Evolutionary conservation across 2,797 vertebrate genomes (phyloP).

Genomic region (Ammospiza maritima): DNA sequence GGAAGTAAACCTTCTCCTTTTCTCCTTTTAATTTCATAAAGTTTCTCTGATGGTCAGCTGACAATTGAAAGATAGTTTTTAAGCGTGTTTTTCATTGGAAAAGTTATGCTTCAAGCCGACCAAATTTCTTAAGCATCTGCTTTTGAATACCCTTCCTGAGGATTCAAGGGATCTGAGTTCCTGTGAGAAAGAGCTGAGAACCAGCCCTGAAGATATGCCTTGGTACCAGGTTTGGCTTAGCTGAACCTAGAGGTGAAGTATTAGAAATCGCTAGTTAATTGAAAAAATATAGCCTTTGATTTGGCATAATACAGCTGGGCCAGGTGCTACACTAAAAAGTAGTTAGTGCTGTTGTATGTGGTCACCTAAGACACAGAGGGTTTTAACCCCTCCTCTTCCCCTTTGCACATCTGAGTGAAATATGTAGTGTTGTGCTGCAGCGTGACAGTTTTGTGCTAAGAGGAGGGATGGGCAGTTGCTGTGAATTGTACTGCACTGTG

Average conservation of each 20-base stretch:
- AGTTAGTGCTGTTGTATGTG: neutral
- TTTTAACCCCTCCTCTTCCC: neutral
- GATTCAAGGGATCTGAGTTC: neutral
- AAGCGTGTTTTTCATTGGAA: neutral
- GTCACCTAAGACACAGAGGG: neutral
- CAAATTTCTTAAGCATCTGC: neutral
- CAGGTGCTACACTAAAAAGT: neutral
- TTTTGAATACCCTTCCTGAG: neutral
- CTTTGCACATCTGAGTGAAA: neutral
- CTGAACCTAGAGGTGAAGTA: neutral
- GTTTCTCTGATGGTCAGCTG: neutral
- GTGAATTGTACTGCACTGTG: neutral
- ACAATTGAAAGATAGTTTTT: neutral
- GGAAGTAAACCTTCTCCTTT: neutral
- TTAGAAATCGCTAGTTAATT: neutral
- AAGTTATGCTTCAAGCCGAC: neutral
- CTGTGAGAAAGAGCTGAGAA: neutral
- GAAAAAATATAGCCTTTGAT: neutral
- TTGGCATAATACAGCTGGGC: neutral
- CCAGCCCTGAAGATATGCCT: neutral
- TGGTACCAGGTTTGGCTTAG: neutral
- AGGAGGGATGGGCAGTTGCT: neutral
- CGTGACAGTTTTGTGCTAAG: neutral
- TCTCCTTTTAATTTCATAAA: neutral
- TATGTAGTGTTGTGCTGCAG: neutral